Evolutionary conservation across 2,113 vertebrate genomes (phyloP).

Genomic region (Crotalus tigris): DNA sequence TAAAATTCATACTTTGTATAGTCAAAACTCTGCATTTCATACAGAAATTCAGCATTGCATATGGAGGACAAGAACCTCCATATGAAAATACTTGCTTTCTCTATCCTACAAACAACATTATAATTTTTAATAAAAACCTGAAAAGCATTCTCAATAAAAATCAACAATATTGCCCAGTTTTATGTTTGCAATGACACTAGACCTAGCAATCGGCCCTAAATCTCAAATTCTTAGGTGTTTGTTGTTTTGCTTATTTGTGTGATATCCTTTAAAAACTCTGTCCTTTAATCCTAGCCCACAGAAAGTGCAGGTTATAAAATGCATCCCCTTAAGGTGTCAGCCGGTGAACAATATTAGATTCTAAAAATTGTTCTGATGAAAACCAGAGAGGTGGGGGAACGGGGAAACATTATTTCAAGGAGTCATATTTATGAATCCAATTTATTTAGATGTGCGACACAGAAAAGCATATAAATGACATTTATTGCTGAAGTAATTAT

Average conservation of each 20-base stretch:
- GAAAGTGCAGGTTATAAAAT: fast-evolving
- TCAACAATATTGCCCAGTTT: fast-evolving
- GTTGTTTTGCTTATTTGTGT: conserved; percentile 11
- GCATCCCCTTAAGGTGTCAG: neutral
- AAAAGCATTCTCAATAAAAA: neutral
- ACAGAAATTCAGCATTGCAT: neutral
- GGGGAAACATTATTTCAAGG: conserved; percentile 4
- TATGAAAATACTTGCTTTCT: neutral
- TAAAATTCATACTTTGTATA: neutral
- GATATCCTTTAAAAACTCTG: neutral
- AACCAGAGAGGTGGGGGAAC: neutral
- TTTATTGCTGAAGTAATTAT: conserved; percentile 1
- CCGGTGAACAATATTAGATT: neutral
- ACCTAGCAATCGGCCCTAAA: neutral
- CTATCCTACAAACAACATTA: neutral
- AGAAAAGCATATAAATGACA: neutral
- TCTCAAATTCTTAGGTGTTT: neutral
- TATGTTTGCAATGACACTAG: neutral
- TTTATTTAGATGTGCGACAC: neutral
- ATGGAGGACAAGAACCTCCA: neutral
- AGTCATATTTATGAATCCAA: conserved; percentile 13
- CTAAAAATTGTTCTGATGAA: neutral
- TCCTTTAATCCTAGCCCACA: neutral
- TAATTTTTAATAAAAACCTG: neutral
- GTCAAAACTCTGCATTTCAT: neutral